Percentiles rank a stretch among this genome's conserved stretches.
Evolutionary conservation across 2,797 vertebrate species (phyloP).

Genomic region (Bovichtus diacanthus): DNA sequence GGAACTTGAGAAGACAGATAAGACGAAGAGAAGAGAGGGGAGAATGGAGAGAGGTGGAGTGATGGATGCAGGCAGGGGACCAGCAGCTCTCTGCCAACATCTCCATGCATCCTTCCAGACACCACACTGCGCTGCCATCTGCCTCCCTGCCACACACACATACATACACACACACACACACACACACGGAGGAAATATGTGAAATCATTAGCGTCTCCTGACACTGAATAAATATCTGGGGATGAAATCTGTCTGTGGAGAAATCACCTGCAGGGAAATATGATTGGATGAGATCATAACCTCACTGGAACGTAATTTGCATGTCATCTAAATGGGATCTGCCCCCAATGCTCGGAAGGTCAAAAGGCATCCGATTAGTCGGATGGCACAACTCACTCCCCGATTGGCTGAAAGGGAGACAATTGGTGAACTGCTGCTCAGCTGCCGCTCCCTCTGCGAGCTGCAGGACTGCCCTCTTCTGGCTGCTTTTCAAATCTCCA

Average conservation of each 20-base stretch:
- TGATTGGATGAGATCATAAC: slow-evolving; percentile 79
- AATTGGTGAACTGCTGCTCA: slow-evolving; percentile 28
- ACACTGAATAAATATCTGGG: slow-evolving; percentile 81
- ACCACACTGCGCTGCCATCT: slow-evolving; percentile 81
- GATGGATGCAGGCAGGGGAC: slow-evolving; percentile 81
- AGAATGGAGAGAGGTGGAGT: slow-evolving; percentile 68
- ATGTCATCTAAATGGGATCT: slow-evolving; percentile 79
- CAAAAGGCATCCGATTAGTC: slow-evolving; percentile 68
- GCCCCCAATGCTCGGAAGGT: slow-evolving; percentile 63
- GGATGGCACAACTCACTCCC: slow-evolving; percentile 39
- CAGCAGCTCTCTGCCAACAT: slow-evolving; percentile 82
- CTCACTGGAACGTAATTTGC: slow-evolving; percentile 75
- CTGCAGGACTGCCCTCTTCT: slow-evolving; percentile 74
- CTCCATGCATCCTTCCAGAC: slow-evolving; percentile 80
- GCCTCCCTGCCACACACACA: slow-evolving; percentile 59
- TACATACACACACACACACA: slow-evolving; percentile 28
- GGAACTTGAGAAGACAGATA: slow-evolving; percentile 66
- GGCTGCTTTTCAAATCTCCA: slow-evolving; percentile 51
- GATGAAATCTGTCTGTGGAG: slow-evolving; percentile 78
- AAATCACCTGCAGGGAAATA: slow-evolving; percentile 78
- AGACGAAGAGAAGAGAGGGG: slow-evolving; percentile 53
- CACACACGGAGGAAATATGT: slow-evolving; percentile 53
- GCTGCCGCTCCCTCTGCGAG: slow-evolving; percentile 32
- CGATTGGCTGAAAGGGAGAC: slow-evolving; percentile 59
- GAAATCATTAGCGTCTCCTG: slow-evolving; percentile 80